Conservation (phyloP, 2,113 vertebrate genomes). For the Lampris megalopsis region DNA sequence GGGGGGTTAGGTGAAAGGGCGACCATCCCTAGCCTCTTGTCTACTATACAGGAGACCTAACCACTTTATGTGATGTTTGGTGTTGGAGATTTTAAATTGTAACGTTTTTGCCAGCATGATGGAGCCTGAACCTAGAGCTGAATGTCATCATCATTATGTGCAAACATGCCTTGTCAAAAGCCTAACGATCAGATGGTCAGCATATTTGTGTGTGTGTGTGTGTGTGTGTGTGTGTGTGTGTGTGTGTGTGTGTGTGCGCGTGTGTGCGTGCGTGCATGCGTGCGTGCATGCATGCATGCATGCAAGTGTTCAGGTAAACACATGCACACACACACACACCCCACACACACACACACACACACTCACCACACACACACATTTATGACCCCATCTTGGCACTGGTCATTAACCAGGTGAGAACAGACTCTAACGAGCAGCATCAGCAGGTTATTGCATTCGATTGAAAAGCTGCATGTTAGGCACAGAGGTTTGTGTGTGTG, state of each 20-base stretch:
- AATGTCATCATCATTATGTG: background rate
- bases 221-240: background rate
- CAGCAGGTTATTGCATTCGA: conserved; percentile 61
- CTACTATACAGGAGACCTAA: too few species aligned
- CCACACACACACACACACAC: conserved; percentile 12
- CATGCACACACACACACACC: background rate
- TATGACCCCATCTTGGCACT: conserved; percentile 53
- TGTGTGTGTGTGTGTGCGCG: background rate
- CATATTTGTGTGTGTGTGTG: background rate
- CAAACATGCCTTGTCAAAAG: background rate
- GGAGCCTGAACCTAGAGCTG: background rate
- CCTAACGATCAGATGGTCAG: background rate
- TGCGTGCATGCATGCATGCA: background rate
- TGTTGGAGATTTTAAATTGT: background rate
- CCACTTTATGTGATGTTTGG: background rate
- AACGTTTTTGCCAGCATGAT: background rate
- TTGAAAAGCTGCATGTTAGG: conserved; percentile 59
- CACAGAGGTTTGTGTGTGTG: conserved; percentile 16
- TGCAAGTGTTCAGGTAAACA: background rate
- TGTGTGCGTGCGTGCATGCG: background rate
- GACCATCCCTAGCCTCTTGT: too few species aligned
- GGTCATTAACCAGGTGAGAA: conserved; percentile 65
- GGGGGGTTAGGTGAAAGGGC: too few species aligned
- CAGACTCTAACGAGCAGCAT: conserved; percentile 56
- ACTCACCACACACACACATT: conserved; percentile 28